Evolutionary conservation across 2,888 invertebrate species (phyloP).

Genomic region (Schizotus pectinicornis): DNA sequence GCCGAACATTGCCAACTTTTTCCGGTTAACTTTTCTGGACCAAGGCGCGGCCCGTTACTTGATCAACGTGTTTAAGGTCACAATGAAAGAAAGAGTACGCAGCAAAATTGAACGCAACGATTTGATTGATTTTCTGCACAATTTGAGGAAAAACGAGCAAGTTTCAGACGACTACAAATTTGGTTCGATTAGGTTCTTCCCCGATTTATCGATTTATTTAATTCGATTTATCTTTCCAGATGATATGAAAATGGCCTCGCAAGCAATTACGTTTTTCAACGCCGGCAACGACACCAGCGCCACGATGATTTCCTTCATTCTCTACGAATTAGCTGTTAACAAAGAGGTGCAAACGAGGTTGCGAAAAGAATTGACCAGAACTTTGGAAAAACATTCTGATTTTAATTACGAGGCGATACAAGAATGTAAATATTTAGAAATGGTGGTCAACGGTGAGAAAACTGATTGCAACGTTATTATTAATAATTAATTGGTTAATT

Average conservation of each 20-base stretch:
- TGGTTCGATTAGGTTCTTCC: background rate
- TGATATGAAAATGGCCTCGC: slow-evolving; percentile 49
- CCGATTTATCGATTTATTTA: background rate
- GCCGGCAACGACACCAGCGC: slow-evolving; percentile 19
- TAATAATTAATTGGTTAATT: background rate
- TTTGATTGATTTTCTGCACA: slow-evolving; percentile 17
- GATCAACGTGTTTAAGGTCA: slow-evolving; percentile 19
- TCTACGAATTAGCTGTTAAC: slow-evolving; percentile 20
- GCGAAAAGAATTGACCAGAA: slow-evolving; percentile 8
- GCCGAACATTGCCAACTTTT: slow-evolving; percentile 37
- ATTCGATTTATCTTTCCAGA: slow-evolving; percentile 6
- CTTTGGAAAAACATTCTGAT: background rate
- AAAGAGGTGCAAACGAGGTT: slow-evolving; percentile 7
- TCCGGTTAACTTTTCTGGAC: slow-evolving; percentile 42
- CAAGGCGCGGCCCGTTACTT: slow-evolving; percentile 44
- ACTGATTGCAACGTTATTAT: background rate
- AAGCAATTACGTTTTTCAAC: slow-evolving; percentile 40
- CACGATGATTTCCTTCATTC: background rate
- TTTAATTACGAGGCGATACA: slow-evolving; percentile 11
- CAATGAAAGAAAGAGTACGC: slow-evolving; percentile 5
- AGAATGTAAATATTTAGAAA: slow-evolving; percentile 15
- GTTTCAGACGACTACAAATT: slow-evolving; percentile 5
- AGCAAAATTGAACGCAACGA: slow-evolving; percentile 14
- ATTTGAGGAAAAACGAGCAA: slow-evolving; percentile 1
- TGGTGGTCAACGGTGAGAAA: slow-evolving; percentile 17